Evolutionary conservation across 2,113 vertebrate genomes (phyloP).

Genomic region (Hyperoodon ampullatus): DNA sequence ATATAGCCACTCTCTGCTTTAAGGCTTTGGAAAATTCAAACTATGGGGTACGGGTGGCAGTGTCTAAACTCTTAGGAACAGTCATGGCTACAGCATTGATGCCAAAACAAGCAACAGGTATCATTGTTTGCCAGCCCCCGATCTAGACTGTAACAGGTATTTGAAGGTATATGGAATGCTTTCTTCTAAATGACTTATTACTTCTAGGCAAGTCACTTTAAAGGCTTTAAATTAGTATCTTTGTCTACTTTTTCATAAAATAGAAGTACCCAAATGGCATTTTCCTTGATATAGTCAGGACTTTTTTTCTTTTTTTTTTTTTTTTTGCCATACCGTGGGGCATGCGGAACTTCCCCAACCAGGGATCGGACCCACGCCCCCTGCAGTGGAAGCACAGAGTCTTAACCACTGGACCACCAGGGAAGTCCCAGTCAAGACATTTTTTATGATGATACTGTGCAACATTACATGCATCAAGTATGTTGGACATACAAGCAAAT

Average conservation of each 20-base stretch:
- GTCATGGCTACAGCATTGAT: constrained; percentile 98
- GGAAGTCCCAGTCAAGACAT: neutral
- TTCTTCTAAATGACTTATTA: constrained; percentile 5
- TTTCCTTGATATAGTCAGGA: constrained; percentile 16
- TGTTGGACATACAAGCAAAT: neutral
- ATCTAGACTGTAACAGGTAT: neutral
- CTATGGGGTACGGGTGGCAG: constrained; percentile 96
- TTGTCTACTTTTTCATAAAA: constrained; percentile 22
- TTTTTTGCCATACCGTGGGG: no score
- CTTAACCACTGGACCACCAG: no score
- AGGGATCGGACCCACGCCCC: no score
- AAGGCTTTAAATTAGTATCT: neutral
- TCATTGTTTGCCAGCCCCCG: neutral
- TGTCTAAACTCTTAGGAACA: constrained; percentile 95
- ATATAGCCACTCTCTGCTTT: constrained; percentile 96
- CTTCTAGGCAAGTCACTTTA: neutral
- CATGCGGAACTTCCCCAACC: no score
- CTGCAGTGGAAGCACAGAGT: no score
- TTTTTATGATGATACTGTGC: neutral
- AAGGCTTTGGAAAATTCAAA: constrained; percentile 98
- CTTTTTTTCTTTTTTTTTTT: no score
- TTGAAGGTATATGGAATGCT: neutral
- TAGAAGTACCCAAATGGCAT: neutral
- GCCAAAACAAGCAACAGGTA: constrained; percentile 98
- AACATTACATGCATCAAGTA: neutral